Base-by-base conservation (phyloP, 2,888 invertebrate species). In the Acleris holmiana region DNA sequence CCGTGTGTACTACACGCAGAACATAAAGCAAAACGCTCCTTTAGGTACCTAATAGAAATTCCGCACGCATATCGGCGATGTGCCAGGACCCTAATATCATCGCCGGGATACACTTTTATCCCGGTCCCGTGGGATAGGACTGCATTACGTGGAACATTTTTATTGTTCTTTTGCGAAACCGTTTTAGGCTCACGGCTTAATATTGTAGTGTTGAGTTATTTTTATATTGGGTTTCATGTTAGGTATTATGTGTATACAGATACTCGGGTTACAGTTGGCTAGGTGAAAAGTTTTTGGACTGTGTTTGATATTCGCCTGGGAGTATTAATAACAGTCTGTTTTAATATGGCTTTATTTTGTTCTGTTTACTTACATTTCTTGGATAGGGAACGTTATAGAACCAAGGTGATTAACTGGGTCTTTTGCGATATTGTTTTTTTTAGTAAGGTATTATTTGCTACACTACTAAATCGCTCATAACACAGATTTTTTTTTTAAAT, bases 41-140 rank as follows among this genome's bases (percentile, higher is more conserved):
- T 82, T 85, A 84, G 83, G 76, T 79, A 76, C 77, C 86, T 87
- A 84, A 87, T 88, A 87, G 81, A 87, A 87, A 88, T 88, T 88
- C 87, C 77, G 69, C 76, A 78, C 85, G 82, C 86, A 84, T 80
- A 77, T 76, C 73, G 71, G 72, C 78, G 73, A 79, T 84, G 84
- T 83, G 83, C 77, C 79, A 78, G 82, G 78, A 75, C 79, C 83
- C 85, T 85, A 85, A 86, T 86, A 86, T 85, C 85, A 78, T 73
- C 83, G 80, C 64, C 21, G 54, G 61, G 67, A 67, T 67, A 67
- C 65, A 67, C 60, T 63, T 61, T 66, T 66, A 68, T 83, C 83
- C 72, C 74, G 74, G 72, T 77, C 78, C 80, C 78, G 76, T 35
- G 65, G 65, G 59, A 65, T 35, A 29, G 47, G 47, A 65, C 58